These are phyloP conservation scores for Epistrophe eligans DNA, from an alignment of 2,888 invertebrate species.

Conservation along the genomic window DNA sequence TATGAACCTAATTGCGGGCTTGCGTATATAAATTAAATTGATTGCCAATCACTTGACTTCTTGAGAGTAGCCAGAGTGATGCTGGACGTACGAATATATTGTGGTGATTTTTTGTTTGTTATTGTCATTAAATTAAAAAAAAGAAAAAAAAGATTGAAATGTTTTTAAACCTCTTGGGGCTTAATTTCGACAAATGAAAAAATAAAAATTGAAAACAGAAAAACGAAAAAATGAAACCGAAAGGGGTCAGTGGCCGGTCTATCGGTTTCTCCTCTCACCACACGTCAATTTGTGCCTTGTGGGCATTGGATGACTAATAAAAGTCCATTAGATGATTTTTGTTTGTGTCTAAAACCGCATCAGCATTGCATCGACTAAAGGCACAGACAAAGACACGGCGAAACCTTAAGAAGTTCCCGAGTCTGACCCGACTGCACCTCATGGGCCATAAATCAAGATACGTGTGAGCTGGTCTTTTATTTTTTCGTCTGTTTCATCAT, in stretches of 20 bases:
- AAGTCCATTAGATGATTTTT: constrained; percentile 72
- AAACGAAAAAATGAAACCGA: constrained; percentile 70
- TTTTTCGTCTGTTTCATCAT: neutral
- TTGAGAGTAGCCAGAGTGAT: constrained; percentile 8
- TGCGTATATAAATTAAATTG: constrained; percentile 72
- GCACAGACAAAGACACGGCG: constrained; percentile 14
- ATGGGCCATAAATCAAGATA: constrained; percentile 27
- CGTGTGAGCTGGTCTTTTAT: constrained; percentile 1
- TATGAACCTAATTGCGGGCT: constrained; percentile 71
- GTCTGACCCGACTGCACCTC: neutral
- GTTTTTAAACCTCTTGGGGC: constrained; percentile 29
- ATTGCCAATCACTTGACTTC: constrained; percentile 72
- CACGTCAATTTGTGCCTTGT: neutral
- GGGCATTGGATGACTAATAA: constrained; percentile 62
- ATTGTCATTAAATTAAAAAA: constrained; percentile 15
- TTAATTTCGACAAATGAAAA: constrained; percentile 39
- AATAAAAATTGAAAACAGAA: constrained; percentile 23
- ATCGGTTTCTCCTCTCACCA: constrained; percentile 20
- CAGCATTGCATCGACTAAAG: neutral
- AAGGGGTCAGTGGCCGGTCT: constrained; percentile 67
- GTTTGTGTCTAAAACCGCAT: constrained; percentile 27
- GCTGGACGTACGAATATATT: neutral
- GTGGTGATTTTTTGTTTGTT: constrained; percentile 28
- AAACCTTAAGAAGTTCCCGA: constrained; percentile 21
- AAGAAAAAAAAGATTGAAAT: neutral